Conservation (phyloP, 2,113 vertebrate species). For the Physeter macrocephalus region DNA sequence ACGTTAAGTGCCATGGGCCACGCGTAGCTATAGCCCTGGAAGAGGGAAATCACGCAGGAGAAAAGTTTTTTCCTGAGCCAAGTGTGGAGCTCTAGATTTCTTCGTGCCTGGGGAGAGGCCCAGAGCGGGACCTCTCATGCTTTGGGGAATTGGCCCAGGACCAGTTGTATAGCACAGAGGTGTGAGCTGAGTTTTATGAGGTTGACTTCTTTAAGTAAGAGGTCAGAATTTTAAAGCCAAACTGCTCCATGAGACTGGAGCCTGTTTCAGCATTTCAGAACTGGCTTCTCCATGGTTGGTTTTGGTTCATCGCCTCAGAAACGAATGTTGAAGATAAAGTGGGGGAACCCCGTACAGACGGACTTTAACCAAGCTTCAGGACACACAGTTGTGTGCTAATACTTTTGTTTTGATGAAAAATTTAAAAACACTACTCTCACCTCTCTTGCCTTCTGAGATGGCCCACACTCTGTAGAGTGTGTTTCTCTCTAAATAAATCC, state of each 20-base stretch:
- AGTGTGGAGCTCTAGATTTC: not conserved
- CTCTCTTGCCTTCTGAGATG: not conserved
- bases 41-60: not conserved
- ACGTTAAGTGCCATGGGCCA: fast-evolving
- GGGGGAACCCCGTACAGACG: not conserved
- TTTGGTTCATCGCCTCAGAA: not conserved
- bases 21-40: not conserved
- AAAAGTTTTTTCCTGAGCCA: not conserved
- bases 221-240: not conserved
- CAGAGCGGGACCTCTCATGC: not conserved
- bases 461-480: too few relatives aligned
- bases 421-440: not conserved
- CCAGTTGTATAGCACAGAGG: not conserved
- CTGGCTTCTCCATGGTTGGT: not conserved
- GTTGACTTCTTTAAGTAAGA: not conserved
- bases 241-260: too few relatives aligned
- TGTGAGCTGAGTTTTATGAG: not conserved
- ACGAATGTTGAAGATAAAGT: not conserved
- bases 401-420: constrained; percentile 56
- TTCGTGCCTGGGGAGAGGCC: not conserved
- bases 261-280: not conserved
- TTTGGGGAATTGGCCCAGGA: not conserved
- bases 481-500: too few relatives aligned
- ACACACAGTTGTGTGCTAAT: not conserved
- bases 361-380: not conserved